Evolutionary conservation across 2,888 invertebrate genomes (phyloP).

Genomic region (Drosophila monieri): DNA sequence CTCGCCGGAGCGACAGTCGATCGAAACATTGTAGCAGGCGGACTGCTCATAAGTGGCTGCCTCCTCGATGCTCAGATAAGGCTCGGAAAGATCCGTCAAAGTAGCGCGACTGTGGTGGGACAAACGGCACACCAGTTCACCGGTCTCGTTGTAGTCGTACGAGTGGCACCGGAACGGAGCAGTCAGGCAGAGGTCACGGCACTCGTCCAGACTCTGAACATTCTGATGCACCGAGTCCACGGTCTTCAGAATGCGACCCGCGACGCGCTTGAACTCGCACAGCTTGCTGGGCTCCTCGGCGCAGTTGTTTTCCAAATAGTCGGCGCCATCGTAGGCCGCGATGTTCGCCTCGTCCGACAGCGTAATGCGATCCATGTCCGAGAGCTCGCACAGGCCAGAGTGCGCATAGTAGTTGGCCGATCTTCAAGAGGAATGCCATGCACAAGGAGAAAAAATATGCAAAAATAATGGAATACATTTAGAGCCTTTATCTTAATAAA

Average conservation of each 20-base stretch:
- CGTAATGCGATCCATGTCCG: conserved; percentile 96
- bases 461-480: background rate
- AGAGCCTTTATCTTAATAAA: too few species aligned
- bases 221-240: conserved; percentile 97
- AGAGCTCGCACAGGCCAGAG: conserved; percentile 94
- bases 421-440: conserved; percentile 85
- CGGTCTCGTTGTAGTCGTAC: conserved; percentile 96
- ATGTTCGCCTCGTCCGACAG: conserved; percentile 93
- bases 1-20: conserved; percentile 95
- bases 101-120: conserved; percentile 95
- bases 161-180: conserved; percentile 96
- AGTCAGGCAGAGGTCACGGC: conserved; percentile 94
- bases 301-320: conserved; percentile 96
- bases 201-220: conserved; percentile 93
- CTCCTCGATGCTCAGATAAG: conserved; percentile 94
- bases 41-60: conserved; percentile 96
- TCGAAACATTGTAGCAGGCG: conserved; percentile 96
- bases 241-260: conserved; percentile 94
- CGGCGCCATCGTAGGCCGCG: conserved; percentile 88
- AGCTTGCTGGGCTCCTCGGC: conserved; percentile 96
- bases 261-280: conserved; percentile 96
- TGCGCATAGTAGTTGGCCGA: conserved; percentile 95
- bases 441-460: conserved; percentile 1
- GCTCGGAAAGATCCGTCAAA: conserved; percentile 93
- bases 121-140: conserved; percentile 95